Evolutionary conservation across 2,113 vertebrate species (phyloP).

Genomic region (Scartelaos histophorus): DNA sequence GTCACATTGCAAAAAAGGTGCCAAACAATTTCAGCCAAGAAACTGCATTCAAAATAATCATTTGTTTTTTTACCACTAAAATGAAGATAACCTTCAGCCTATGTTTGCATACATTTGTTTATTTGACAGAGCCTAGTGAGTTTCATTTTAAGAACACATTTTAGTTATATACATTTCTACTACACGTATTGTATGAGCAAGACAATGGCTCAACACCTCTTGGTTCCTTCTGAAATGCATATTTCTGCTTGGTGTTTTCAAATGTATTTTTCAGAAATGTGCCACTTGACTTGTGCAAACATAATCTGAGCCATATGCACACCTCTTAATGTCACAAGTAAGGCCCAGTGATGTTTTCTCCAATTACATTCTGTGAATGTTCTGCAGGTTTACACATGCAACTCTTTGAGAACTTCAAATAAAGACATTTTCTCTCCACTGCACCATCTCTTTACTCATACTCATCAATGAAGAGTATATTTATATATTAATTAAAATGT

Average conservation of each 20-base stretch:
- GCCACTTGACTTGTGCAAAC: not conserved
- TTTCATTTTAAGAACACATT: no score
- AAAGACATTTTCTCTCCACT: not conserved
- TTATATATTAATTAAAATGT: no score
- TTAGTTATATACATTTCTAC: no score
- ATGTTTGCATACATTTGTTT: no score
- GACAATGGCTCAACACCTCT: not conserved
- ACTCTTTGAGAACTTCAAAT: not conserved
- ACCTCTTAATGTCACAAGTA: not conserved
- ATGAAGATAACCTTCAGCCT: no score
- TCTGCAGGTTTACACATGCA: not conserved
- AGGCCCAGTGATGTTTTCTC: not conserved
- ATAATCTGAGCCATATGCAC: not conserved
- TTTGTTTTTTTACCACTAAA: not conserved
- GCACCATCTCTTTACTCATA: not conserved
- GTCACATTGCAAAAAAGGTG: not conserved
- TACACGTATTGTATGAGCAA: not conserved
- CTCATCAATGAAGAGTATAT: not conserved
- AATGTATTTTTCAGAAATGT: not conserved
- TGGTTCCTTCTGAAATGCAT: not conserved
- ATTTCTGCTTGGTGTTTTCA: not conserved
- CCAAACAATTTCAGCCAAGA: not conserved
- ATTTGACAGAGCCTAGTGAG: no score
- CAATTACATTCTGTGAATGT: slow-evolving; percentile 7
- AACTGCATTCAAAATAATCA: not conserved